Evolutionary conservation across 2,888 invertebrate species (phyloP).

Genomic region (Platynereis dumerilii): DNA sequence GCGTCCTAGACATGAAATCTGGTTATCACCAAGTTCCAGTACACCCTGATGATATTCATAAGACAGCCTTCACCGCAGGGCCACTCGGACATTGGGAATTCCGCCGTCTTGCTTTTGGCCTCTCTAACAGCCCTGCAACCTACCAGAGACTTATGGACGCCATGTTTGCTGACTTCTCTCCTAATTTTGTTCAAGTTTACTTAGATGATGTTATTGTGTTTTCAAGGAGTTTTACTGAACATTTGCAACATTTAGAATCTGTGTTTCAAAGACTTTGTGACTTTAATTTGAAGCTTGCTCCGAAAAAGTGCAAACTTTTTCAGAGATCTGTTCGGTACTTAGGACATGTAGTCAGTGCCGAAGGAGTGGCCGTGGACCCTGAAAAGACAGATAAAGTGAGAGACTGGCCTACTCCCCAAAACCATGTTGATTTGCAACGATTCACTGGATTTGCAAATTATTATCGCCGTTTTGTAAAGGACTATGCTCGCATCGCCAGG

Average conservation of each 20-base stretch:
- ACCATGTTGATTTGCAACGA: no score
- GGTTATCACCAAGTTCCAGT: conserved; percentile 38
- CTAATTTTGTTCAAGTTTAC: conserved; percentile 22
- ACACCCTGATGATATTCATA: conserved; percentile 7
- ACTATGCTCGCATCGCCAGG: no score
- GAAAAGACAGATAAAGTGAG: no score
- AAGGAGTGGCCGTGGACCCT: no score
- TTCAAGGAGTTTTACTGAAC: conserved; percentile 15
- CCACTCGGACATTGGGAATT: conserved; percentile 32
- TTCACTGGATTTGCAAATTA: no score
- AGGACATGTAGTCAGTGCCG: no score
- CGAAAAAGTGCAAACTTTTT: no score
- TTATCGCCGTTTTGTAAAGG: no score
- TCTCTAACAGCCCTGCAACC: conserved; percentile 14
- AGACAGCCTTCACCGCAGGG: conserved; percentile 33
- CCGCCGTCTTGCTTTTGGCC: no score
- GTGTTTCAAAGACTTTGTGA: conserved; percentile 25
- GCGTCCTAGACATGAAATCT: conserved; percentile 33
- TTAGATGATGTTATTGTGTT: conserved; percentile 32
- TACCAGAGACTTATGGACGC: conserved; percentile 31
- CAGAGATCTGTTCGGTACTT: no score
- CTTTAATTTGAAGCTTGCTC: no score
- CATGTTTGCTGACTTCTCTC: conserved; percentile 11
- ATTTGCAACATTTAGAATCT: conserved; percentile 16
- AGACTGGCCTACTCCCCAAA: no score